Evolutionary conservation across 2,113 vertebrate genomes (phyloP).

Genomic region (Mesitornis unicolor): DNA sequence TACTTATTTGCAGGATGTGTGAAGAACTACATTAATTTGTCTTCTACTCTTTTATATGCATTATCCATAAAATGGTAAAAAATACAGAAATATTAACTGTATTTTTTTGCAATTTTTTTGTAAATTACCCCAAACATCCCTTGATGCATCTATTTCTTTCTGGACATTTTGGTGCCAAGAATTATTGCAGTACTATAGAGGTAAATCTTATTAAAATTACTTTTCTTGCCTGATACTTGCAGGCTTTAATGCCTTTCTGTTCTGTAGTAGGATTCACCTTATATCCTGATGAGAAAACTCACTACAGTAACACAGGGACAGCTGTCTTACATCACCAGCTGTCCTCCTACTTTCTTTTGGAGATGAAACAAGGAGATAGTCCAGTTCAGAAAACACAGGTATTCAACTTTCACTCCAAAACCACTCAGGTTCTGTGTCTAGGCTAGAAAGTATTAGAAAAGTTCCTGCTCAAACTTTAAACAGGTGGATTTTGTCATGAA

Average conservation of each 20-base stretch:
- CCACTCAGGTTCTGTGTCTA: not conserved
- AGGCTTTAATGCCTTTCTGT: not conserved
- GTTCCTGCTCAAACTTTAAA: not conserved
- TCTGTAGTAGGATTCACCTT: not conserved
- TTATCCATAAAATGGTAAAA: not conserved
- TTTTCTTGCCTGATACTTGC: not conserved
- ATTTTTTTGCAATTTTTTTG: not conserved
- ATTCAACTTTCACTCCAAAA: not conserved
- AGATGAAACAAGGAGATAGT: not conserved
- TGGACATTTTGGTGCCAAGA: not conserved
- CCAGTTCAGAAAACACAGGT: not conserved
- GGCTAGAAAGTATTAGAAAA: not conserved
- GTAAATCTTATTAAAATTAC: not conserved
- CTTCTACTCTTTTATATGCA: not conserved
- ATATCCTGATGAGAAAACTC: not conserved
- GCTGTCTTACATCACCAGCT: not conserved
- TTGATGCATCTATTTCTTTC: not conserved
- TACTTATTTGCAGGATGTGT: not conserved
- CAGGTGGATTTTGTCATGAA: not conserved
- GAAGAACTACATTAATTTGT: not conserved
- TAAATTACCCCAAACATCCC: not conserved
- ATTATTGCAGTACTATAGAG: not conserved
- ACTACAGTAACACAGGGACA: not conserved
- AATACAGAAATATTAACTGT: not conserved
- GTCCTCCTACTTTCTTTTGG: not conserved